Evolutionary conservation across 2,888 invertebrate genomes (phyloP).

Genomic region (Pheosia gnoma): DNA sequence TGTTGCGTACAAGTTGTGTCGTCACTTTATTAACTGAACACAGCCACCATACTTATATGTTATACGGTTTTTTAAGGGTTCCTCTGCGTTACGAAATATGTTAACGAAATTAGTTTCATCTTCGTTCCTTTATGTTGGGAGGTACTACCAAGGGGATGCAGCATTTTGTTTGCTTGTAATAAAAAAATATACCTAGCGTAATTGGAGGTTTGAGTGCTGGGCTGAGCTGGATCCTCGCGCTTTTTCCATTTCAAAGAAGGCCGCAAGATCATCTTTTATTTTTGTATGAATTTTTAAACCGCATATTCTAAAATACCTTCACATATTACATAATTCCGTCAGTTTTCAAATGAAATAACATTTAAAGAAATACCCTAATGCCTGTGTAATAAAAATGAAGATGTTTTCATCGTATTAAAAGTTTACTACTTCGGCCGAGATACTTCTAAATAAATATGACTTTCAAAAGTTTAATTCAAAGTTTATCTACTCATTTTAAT

Average conservation of each 20-base stretch:
- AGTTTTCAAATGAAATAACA: no score
- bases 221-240: no score
- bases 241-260: no score
- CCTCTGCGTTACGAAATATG: neutral
- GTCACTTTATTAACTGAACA: constrained; percentile 22
- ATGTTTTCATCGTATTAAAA: constrained; percentile 47
- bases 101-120: neutral
- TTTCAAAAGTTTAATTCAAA: constrained; percentile 41
- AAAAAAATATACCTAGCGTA: no score
- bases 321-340: constrained; percentile 23
- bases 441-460: constrained; percentile 39
- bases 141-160: no score
- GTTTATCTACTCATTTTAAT: constrained; percentile 45
- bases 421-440: constrained; percentile 42
- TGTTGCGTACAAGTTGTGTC: constrained; percentile 24
- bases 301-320: neutral
- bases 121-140: no score
- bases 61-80: neutral
- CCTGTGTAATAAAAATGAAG: constrained; percentile 39
- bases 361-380: constrained; percentile 40
- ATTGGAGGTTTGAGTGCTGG: no score
- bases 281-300: no score
- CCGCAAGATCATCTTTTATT: no score
- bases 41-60: constrained; percentile 23
- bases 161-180: no score